phyloP scores from a whole-genome alignment of 1,140 invertebrate genomes.

The Amyelois transitella region DNA sequence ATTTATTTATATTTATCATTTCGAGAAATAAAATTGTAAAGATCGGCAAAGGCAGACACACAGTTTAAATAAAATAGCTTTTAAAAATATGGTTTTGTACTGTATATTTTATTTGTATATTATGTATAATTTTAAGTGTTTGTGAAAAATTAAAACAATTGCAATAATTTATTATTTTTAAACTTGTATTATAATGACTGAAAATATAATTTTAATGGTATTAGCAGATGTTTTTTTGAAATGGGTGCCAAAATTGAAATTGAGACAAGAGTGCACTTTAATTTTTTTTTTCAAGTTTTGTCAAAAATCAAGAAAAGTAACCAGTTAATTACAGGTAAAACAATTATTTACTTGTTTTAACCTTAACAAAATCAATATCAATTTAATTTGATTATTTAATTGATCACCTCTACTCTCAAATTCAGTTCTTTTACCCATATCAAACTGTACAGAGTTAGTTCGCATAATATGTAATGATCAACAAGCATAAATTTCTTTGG shows the following conservation, averaged over 20 bases:
- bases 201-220: background rate
- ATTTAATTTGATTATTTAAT: too few species aligned
- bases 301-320: too few species aligned
- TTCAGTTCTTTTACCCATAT: too few species aligned
- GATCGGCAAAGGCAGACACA: conserved; percentile 14
- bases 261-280: background rate
- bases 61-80: background rate
- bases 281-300: too few species aligned
- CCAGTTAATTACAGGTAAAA: too few species aligned
- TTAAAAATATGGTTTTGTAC: background rate
- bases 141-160: background rate
- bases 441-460: too few species aligned
- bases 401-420: too few species aligned
- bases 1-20: conserved; percentile 30
- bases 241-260: background rate
- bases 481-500: too few species aligned
- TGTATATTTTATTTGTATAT: conserved; percentile 1
- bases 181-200: background rate
- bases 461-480: too few species aligned
- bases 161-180: background rate
- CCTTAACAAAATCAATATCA: too few species aligned
- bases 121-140: background rate
- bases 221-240: background rate
- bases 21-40: conserved; percentile 17
- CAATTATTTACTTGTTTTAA: too few species aligned